Evolutionary conservation across 2,888 invertebrate species (phyloP).

Genomic region (Noctuana brunneofusca): DNA sequence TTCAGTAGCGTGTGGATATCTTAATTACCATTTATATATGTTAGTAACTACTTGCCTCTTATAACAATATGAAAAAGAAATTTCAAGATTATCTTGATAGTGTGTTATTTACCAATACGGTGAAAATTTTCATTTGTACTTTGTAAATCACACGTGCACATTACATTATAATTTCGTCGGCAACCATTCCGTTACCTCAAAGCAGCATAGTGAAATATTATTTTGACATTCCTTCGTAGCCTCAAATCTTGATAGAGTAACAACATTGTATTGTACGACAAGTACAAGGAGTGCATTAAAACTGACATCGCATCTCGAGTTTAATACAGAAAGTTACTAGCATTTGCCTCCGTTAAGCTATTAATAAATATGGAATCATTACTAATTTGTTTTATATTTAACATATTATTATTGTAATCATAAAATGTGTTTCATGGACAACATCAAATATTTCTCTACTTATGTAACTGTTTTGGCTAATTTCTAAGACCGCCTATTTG

Average conservation of each 20-base stretch:
- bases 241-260: neutral
- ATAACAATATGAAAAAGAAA: too few relatives aligned
- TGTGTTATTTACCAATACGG: neutral
- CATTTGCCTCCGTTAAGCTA: neutral
- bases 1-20: neutral
- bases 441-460: constrained; percentile 1
- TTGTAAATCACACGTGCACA: neutral
- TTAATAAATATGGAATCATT: neutral
- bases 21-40: neutral
- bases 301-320: neutral
- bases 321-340: neutral
- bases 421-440: neutral
- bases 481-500: neutral
- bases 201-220: neutral
- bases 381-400: neutral
- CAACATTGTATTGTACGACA: neutral
- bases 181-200: neutral
- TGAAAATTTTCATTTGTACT: neutral
- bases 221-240: neutral
- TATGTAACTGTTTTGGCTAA: constrained; percentile 1
- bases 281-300: neutral
- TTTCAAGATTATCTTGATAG: neutral
- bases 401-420: constrained; percentile 2
- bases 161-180: too few relatives aligned
- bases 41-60: neutral